A percentile compares a stretch with the other conserved stretches of the same genome.
phyloP scores from a whole-genome alignment of 2,797 vertebrate species.

The Acanthornis magna region DNA sequence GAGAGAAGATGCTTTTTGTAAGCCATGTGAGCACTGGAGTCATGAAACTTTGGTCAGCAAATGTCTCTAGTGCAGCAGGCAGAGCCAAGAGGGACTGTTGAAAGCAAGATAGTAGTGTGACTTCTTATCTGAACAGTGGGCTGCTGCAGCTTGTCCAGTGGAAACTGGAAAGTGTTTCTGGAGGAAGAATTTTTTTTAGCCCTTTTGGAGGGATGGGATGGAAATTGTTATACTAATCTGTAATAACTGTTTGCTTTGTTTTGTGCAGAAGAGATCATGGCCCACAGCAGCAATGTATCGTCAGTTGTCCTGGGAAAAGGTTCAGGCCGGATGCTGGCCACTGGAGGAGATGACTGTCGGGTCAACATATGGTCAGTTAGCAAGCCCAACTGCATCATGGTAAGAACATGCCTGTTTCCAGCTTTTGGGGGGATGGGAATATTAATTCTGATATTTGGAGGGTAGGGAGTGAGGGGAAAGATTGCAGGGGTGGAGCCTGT shows the following conservation, averaged over 20 bases:
- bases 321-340: constrained; percentile 91
- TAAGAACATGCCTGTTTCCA: constrained; percentile 60
- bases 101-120: not conserved
- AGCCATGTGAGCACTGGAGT: not conserved
- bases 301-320: constrained; percentile 88
- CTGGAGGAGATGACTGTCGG: constrained; percentile 91
- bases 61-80: not conserved
- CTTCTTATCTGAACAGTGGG: constrained; percentile 4
- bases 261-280: constrained; percentile 88
- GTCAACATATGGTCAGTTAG: constrained; percentile 95
- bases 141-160: not conserved
- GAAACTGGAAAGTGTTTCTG: not conserved
- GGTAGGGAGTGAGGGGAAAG: not conserved
- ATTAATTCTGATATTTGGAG: not conserved
- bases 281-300: constrained; percentile 88
- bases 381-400: constrained; percentile 98
- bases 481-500: not conserved
- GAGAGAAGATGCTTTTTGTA: not conserved
- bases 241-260: not conserved
- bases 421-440: not conserved
- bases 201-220: not conserved
- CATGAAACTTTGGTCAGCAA: not conserved
- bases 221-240: not conserved
- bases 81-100: not conserved
- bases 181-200: not conserved